A percentile compares a stretch with the other conserved stretches of the same genome.
Conservation (phyloP, 30 jellyfish, hydroid and myxozoan species). For the Rhopilema esculentum region DNA sequence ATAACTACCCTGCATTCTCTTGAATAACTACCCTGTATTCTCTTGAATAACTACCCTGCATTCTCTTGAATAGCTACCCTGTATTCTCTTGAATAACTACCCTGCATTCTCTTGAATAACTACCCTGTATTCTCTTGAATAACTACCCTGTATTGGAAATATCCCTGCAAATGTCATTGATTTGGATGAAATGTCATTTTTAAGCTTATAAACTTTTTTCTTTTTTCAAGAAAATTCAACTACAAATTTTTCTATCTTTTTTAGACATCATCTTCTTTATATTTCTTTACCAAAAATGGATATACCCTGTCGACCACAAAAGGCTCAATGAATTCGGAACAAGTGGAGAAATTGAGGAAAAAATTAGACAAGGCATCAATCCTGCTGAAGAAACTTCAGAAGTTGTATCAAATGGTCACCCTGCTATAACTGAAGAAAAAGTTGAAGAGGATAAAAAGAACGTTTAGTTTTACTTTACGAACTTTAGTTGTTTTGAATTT, state of each 20-base stretch:
- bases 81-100: too few species aligned
- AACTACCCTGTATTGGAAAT: too few species aligned
- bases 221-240: not conserved
- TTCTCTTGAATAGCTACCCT: too few species aligned
- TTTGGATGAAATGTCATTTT: not conserved
- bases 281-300: slow-evolving; percentile 92
- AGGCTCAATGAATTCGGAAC: slow-evolving; percentile 97
- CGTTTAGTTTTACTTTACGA: not conserved
- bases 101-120: too few species aligned
- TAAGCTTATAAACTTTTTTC: not conserved
- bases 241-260: not conserved
- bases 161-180: slow-evolving; percentile 4
- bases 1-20: too few species aligned
- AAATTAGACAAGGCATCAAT: slow-evolving; percentile 39
- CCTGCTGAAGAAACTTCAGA: slow-evolving; percentile 11
- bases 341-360: slow-evolving; percentile 81
- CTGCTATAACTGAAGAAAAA: not conserved
- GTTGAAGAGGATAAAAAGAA: slow-evolving; percentile 43
- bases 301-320: slow-evolving; percentile 86
- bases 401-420: slow-evolving; percentile 31
- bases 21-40: too few species aligned
- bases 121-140: too few species aligned
- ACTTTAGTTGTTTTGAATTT: not conserved
- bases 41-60: too few species aligned
- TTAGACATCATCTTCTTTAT: slow-evolving; percentile 91